Base-by-base conservation (phyloP, 1,140 invertebrate species). In the Maconellicoccus hirsutus region DNA sequence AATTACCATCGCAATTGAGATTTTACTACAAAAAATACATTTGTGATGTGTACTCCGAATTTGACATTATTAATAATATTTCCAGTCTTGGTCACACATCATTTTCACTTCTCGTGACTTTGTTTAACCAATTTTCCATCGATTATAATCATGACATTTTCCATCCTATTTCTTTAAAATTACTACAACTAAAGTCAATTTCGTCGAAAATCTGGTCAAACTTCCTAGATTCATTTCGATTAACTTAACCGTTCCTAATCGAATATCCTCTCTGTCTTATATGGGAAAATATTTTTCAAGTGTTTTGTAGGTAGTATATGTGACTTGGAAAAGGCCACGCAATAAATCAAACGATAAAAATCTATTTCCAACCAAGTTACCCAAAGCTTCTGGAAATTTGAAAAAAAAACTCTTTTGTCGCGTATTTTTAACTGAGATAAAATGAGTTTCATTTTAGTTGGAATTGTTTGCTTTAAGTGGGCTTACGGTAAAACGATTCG, bases 261-360 rank as follows among this genome's bases (percentile, higher is more conserved):
- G 42, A 4, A 19, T 16, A 19, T 52, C 42, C 16, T 52, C n/a
- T 52, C n/a, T 19, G 42, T 14, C 12, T 33, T 33, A 33, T 52
- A 52, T 52, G 3, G 6, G n/a, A 14, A 52, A 52, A 52, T 4
- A 52, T 52, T 52, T 16, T 52, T 19, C 42, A 38, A 38, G 42
- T 52, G 42, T 52, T 52, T 52, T 16, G 12, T 52, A 52, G n/a
- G 12, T 16, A 52, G 42, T 16, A 3, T 33, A 33, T 33, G 12
- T 33, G 29, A 33, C 10, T 52, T 14, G 4, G 42, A 52, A 52
- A 52, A 52, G n/a, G 16, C 42, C 10, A 14, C n/a, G 42, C 42
- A 52, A 52, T 52, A 52, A 52, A 52, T 52, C 42, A 52, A 52
- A 52, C 42, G 42, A 52, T 52, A 52, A 52, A 52, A 52, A 52